Evolutionary conservation across 2,113 vertebrate genomes (phyloP), one percentile per base, ranked within the genome.

Genomic region (Meriones unguiculatus): DNA sequence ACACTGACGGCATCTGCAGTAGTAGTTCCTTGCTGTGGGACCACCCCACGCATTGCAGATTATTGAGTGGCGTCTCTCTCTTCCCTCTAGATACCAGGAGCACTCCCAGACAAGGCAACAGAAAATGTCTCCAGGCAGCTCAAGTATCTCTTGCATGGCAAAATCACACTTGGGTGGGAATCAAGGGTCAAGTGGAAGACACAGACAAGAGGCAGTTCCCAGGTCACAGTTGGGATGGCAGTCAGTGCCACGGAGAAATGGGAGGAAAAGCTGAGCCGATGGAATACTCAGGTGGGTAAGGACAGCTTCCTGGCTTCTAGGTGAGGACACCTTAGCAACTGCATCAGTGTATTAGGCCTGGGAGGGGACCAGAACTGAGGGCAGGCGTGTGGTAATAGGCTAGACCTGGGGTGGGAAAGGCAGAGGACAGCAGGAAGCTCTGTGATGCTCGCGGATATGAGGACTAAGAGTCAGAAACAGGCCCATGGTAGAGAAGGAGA

Each of bases 211-310:
- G 69, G n/a, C 73, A 28, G 17, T 30, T 5, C 13, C 84, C 13
- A 46, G 24, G 11, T 20, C 70, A 14, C 4, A 22, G 2, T 12
- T 13, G 64, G 35, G 92, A n/a, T 5, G 9, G 59, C 1, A 2
- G 24, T 3, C 1, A 1, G 28, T 14, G 54, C 12, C 1, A 2
- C 15, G 81, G 52, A 17, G 65, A 35, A 1, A 2, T 0, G 0
- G 30, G 18, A 50, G 30, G 32, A 20, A 2, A 0, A 0, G 3
- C 75, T 46, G 17, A 76, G 0, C 1, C 52, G 20, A 2, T 7
- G 24, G 7, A 28, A 0, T 32, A n/a, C 5, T 0, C 0, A 1
- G 0, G 11, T 8, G 24, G 28, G 35, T 18, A 1, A 20, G 50
- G 38, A 50, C 30, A 73, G 6, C 46, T n/a, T 9, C 7, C 84